Evolutionary conservation across 2,888 invertebrate genomes (phyloP).

Genomic region (Ophion ventricosus): DNA sequence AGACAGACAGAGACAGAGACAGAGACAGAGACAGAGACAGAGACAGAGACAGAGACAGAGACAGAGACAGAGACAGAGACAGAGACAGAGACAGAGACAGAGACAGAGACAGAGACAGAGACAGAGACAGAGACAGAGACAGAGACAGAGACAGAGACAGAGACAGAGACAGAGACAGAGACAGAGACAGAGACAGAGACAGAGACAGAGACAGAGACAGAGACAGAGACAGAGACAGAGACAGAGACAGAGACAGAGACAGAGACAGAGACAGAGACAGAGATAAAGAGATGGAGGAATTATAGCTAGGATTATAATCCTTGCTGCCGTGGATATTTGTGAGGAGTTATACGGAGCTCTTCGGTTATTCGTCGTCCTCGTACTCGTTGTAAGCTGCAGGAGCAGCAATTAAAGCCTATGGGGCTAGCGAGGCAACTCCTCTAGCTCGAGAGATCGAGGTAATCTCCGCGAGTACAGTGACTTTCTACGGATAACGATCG

Average conservation of each 20-base stretch:
- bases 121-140: neutral
- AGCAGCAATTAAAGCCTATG: constrained; percentile 65
- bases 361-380: constrained; percentile 58
- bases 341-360: constrained; percentile 41
- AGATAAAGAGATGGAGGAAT: constrained; percentile 15
- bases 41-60: neutral
- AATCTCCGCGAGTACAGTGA: constrained; percentile 64
- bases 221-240: neutral
- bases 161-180: neutral
- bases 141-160: no score
- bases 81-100: constrained; percentile 2
- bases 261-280: neutral
- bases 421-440: constrained; percentile 48
- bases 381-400: constrained; percentile 47
- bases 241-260: neutral
- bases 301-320: constrained; percentile 53
- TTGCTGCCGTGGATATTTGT: constrained; percentile 40
- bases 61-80: neutral
- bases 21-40: no score
- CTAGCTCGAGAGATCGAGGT: constrained; percentile 46
- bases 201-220: neutral
- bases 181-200: neutral
- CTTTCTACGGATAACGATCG: constrained; percentile 67
- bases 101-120: neutral
- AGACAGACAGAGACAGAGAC: neutral